A percentile compares a stretch with the other conserved stretches of the same genome.
phyloP scores from a whole-genome alignment of 2,888 invertebrate genomes.

The Xestia sexstrigata region DNA sequence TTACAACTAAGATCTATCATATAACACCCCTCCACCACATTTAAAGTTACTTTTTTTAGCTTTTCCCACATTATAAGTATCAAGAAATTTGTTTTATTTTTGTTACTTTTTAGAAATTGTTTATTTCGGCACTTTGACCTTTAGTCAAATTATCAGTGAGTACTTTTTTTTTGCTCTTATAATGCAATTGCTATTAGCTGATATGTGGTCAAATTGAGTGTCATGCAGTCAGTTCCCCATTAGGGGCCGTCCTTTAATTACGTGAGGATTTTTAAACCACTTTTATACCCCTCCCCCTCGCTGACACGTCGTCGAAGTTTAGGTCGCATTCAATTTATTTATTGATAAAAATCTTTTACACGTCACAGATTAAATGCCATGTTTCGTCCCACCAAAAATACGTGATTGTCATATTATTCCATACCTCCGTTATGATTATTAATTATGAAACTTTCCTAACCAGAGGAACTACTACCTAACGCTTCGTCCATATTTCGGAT shows the following conservation, averaged over 20 bases:
- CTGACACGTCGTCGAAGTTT: too few species aligned
- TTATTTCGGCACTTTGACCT: neutral
- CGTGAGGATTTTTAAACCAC: neutral
- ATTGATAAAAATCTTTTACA: too few species aligned
- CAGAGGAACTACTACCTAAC: too few species aligned
- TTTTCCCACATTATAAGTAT: neutral
- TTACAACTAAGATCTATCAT: neutral
- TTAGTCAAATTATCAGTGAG: neutral
- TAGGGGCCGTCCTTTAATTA: neutral
- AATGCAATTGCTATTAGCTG: neutral
- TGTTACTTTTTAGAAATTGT: neutral
- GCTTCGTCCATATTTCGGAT: too few species aligned
- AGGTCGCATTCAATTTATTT: too few species aligned
- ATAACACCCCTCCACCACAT: conserved; percentile 1
- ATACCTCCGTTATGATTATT: too few species aligned
- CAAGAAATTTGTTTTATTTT: neutral
- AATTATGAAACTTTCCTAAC: too few species aligned
- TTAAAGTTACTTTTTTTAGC: neutral
- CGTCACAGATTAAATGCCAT: too few species aligned
- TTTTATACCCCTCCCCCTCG: neutral
- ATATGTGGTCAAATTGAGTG: neutral
- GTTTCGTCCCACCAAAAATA: neutral
- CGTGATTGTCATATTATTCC: too few species aligned
- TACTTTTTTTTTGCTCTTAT: neutral
- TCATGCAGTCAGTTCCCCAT: neutral